Conservation (phyloP, 2,113 vertebrate genomes). For the Aleadryas rufinucha region DNA sequence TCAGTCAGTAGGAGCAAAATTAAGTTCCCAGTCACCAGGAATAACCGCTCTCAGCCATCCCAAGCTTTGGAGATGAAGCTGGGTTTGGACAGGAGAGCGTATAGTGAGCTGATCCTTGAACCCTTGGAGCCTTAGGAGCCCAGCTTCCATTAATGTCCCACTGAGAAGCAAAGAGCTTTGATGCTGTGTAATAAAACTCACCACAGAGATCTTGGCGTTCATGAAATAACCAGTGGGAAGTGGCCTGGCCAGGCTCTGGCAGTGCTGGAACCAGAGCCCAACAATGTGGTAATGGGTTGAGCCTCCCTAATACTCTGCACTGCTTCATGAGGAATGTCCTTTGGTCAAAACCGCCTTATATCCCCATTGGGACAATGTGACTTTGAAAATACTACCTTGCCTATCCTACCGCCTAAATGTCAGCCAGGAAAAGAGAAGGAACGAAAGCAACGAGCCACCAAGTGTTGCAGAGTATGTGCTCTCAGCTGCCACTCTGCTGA, state of each 20-base stretch:
- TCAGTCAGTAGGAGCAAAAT: background rate
- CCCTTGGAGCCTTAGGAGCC: background rate
- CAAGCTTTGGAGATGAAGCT: background rate
- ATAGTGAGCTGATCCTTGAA: background rate
- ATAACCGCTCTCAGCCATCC: background rate
- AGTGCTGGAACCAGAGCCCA: background rate
- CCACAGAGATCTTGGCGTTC: background rate
- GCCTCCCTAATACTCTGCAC: background rate
- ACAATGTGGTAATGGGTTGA: background rate
- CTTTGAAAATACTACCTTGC: background rate
- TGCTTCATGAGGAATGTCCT: background rate
- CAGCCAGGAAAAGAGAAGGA: background rate
- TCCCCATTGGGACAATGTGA: background rate
- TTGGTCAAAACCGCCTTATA: background rate
- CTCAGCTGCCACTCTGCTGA: background rate
- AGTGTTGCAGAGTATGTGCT: background rate
- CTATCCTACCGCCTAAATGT: background rate
- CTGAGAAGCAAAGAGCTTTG: background rate
- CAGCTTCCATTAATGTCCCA: background rate
- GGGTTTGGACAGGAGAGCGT: background rate
- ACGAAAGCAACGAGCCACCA: background rate
- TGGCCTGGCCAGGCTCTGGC: background rate
- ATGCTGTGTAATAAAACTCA: background rate
- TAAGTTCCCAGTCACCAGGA: background rate
- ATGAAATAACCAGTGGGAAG: background rate